Evolutionary conservation across 2,888 invertebrate species (phyloP).

Genomic region (Caenorhabditis wallacei): DNA sequence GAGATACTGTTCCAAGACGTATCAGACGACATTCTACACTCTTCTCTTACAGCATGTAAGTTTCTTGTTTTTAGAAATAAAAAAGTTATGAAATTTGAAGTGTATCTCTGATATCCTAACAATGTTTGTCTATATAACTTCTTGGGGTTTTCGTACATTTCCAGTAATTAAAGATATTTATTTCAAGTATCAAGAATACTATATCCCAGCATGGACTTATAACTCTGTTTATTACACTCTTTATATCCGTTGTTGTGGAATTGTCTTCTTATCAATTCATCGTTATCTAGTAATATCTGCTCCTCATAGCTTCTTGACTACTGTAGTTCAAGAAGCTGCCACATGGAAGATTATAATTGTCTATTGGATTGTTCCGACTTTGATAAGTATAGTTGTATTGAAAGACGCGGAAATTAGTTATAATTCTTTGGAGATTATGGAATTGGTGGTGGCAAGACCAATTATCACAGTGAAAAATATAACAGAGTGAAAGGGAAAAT

Average conservation of each 20-base stretch:
- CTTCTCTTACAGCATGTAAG: slow-evolving; percentile 50
- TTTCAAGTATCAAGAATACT: slow-evolving; percentile 29
- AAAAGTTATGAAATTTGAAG: slow-evolving; percentile 1
- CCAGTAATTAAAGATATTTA: slow-evolving; percentile 37
- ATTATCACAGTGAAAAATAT: slow-evolving; percentile 29
- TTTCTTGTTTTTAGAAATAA: neutral
- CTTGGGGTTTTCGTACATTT: slow-evolving; percentile 28
- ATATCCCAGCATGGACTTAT: slow-evolving; percentile 45
- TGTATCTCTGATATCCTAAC: slow-evolving; percentile 37
- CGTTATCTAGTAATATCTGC: slow-evolving; percentile 48
- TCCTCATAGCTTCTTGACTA: slow-evolving; percentile 7
- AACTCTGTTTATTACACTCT: slow-evolving; percentile 54
- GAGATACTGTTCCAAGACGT: slow-evolving; percentile 23
- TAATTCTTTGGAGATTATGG: slow-evolving; percentile 49
- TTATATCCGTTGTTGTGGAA: slow-evolving; percentile 57
- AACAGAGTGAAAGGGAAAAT: slow-evolving; percentile 15
- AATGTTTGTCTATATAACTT: slow-evolving; percentile 29
- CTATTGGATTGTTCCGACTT: slow-evolving; percentile 56
- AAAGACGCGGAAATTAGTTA: slow-evolving; percentile 46
- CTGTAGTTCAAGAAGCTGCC: slow-evolving; percentile 36
- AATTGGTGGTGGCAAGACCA: slow-evolving; percentile 23
- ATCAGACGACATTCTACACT: slow-evolving; percentile 40
- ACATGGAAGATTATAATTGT: slow-evolving; percentile 43
- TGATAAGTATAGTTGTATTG: slow-evolving; percentile 49
- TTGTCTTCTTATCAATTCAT: slow-evolving; percentile 52